Conservation (phyloP, 2,888 invertebrate genomes). For the Drosophila helvetica region DNA sequence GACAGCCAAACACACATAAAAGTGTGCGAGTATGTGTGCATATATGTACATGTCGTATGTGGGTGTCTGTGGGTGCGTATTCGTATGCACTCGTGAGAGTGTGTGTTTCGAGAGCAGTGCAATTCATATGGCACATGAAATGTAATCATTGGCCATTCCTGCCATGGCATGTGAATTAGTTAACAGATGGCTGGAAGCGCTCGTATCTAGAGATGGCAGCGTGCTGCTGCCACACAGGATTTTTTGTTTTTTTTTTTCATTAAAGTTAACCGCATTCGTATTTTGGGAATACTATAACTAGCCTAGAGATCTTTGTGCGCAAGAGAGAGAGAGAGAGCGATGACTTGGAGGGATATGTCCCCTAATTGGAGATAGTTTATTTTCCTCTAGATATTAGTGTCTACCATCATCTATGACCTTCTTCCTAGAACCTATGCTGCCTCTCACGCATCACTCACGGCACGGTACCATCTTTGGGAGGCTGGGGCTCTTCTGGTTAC, state of each 20-base stretch:
- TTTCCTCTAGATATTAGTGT: too few relatives aligned
- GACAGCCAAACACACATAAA: slow-evolving; percentile 26
- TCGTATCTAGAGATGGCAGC: slow-evolving; percentile 23
- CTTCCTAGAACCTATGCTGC: background rate
- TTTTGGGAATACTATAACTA: too few relatives aligned
- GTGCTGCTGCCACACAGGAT: background rate
- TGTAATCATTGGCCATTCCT: slow-evolving; percentile 68
- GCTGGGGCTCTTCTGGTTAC: slow-evolving; percentile 26
- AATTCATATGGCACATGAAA: slow-evolving; percentile 53
- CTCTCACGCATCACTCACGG: background rate
- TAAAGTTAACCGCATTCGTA: too few relatives aligned
- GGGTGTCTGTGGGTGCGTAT: background rate
- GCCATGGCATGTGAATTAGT: slow-evolving; percentile 66
- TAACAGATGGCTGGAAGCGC: slow-evolving; percentile 45
- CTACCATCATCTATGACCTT: too few relatives aligned
- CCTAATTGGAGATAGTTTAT: too few relatives aligned
- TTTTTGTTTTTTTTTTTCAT: background rate
- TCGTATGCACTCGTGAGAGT: background rate
- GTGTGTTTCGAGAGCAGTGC: slow-evolving; percentile 9
- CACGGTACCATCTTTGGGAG: background rate
- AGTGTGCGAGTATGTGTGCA: too few relatives aligned
- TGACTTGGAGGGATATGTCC: too few relatives aligned
- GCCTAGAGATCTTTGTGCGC: too few relatives aligned
- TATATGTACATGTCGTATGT: background rate
- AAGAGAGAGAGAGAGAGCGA: too few relatives aligned